Conservation (phyloP, 2,113 vertebrate species). For the Pipa parva region DNA sequence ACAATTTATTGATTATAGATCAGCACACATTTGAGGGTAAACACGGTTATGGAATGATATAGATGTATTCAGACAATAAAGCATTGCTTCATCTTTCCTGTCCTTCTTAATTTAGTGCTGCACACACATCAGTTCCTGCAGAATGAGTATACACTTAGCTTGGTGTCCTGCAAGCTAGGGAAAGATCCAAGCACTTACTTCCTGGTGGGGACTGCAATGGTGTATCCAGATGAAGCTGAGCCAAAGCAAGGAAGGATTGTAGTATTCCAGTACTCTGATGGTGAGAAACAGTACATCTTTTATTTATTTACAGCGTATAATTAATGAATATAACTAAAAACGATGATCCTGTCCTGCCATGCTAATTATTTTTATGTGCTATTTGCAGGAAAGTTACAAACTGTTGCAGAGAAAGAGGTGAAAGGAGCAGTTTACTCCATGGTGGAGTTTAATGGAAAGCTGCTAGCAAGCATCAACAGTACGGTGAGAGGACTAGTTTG, state of each 20-base stretch:
- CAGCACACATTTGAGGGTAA: conserved; percentile 98
- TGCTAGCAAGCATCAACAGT: conserved; percentile 98
- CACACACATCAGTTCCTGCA: conserved; percentile 97
- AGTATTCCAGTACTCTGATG: conserved; percentile 95
- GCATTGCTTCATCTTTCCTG: background rate
- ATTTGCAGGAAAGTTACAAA: conserved; percentile 87
- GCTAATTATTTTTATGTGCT: too few species aligned
- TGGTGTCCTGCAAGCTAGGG: conserved; percentile 92
- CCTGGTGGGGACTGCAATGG: conserved; percentile 95
- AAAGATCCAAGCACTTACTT: conserved; percentile 94
- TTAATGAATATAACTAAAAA: too few species aligned
- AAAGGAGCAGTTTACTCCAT: conserved; percentile 97
- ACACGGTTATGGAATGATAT: background rate
- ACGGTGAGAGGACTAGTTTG: too few species aligned
- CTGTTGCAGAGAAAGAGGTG: conserved; percentile 95
- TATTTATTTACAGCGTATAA: too few species aligned
- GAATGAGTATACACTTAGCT: conserved; percentile 91
- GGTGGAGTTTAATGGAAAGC: conserved; percentile 97
- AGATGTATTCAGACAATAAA: background rate
- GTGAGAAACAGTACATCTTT: conserved; percentile 73
- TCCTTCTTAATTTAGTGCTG: conserved; percentile 66
- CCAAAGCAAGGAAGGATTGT: conserved; percentile 97
- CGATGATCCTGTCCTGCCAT: too few species aligned
- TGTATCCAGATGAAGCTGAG: conserved; percentile 95
- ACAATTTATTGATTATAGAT: conserved; percentile 95